Percentiles rank a stretch among this genome's conserved stretches.
phyloP scores from a whole-genome alignment of 1,140 invertebrate species.

The Polyergus mexicanus region DNA sequence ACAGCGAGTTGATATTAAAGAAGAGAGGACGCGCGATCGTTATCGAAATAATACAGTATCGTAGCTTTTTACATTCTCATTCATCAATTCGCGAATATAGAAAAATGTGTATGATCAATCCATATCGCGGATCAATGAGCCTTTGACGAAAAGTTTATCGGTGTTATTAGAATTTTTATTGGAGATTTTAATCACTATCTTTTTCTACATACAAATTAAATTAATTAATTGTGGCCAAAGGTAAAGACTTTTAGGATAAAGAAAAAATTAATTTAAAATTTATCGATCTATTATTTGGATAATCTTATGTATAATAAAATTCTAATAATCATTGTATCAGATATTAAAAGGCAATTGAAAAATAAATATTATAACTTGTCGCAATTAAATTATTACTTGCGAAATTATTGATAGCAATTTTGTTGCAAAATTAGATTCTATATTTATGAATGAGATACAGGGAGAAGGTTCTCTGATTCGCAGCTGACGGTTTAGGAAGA shows the following conservation, averaged over 20 bases:
- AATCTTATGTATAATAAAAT: not conserved
- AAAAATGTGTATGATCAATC: not conserved
- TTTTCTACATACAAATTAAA: too few species aligned
- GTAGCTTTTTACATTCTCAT: conserved; percentile 26
- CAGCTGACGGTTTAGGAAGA: conserved; percentile 60
- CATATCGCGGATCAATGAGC: not conserved
- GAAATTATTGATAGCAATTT: not conserved
- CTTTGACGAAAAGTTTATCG: not conserved
- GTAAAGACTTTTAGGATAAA: conserved; percentile 1
- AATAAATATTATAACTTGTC: not conserved
- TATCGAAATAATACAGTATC: conserved; percentile 29
- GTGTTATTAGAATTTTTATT: conserved; percentile 10
- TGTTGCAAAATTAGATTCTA: conserved; percentile 19
- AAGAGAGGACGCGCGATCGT: conserved; percentile 10
- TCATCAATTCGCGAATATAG: not conserved
- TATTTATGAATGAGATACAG: conserved; percentile 54
- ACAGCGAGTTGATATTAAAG: conserved; percentile 40
- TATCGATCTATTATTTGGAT: not conserved
- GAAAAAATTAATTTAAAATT: not conserved
- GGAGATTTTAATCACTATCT: not conserved
- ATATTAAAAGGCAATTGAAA: not conserved
- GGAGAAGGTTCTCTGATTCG: conserved; percentile 43
- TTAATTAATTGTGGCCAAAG: not conserved
- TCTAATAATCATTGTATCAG: not conserved
- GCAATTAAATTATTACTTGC: conserved; percentile 1